Base-by-base conservation (phyloP, 2,888 invertebrate species). In the Crematogaster levior region DNA sequence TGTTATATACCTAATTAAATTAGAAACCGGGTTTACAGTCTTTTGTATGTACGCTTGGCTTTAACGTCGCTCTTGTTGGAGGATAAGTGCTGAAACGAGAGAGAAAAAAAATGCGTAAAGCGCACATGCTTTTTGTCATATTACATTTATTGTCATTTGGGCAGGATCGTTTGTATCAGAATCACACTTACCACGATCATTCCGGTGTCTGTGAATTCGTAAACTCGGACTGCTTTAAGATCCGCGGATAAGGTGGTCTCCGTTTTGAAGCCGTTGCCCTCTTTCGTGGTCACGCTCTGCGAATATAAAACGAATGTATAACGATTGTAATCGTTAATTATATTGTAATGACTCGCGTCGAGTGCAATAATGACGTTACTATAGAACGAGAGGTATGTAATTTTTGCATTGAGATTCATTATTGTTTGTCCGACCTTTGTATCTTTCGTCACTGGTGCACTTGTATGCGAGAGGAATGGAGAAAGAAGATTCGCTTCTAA, bases 131-230 rank as follows among this genome's bases (percentile, higher is more conserved):
- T n/a, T n/a, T n/a, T n/a, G 10, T 46, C 5, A 6, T 46, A 3
- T 74, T 5, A 43, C 4, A 21, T 56, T 34, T n/a, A n/a, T n/a
- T n/a, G n/a, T n/a, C n/a, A n/a, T n/a, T n/a, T n/a, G n/a, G n/a
- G n/a, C n/a, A n/a, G n/a, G n/a, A 7, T 18, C 15, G 24, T 5
- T 30, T 21, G 3, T 56, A 27, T 60, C 15, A n/a, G 18, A 48
- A 53, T 1, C n/a, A 61, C 84, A 91, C 92, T 92, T 90, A 94
- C 94, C 87, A 93, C 92, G 27, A 89, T 86, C 84, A 94, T 92
- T 24, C 92, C 93, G 74, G 91, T 88, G 34, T 93, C 93, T 65
- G 91, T 91, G 87, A 94, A 94, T 83, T 94, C 92, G 85, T 94
- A 94, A 66, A 91, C 83, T 70, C 94, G 90, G 65, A 89, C 85